Evolutionary conservation across 2,113 vertebrate species (phyloP).

Genomic region (Probosciger aterrimus): DNA sequence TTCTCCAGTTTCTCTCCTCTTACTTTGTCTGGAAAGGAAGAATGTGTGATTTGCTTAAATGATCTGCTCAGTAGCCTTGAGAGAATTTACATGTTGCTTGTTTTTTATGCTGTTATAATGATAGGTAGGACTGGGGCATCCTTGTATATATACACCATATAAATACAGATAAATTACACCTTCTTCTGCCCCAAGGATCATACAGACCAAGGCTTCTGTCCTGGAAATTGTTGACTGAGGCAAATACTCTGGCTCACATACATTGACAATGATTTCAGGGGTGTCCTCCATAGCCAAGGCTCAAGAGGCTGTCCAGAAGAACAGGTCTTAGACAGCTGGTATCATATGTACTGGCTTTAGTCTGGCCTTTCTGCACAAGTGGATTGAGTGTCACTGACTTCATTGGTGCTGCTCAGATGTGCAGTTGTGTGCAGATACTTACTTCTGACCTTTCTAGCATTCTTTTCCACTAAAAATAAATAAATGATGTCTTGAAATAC

Average conservation of each 20-base stretch:
- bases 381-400: background rate
- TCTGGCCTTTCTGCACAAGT: background rate
- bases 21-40: background rate
- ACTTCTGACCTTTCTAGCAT: conserved; percentile 7
- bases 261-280: background rate
- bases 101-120: background rate
- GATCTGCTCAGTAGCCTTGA: background rate
- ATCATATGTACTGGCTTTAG: background rate
- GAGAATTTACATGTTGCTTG: background rate
- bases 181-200: background rate
- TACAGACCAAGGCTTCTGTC: background rate
- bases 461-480: conserved; percentile 24
- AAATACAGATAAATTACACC: background rate
- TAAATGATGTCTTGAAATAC: background rate
- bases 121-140: background rate
- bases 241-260: background rate
- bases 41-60: background rate
- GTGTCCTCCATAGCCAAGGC: background rate
- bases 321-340: background rate
- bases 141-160: background rate
- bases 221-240: background rate
- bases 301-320: background rate
- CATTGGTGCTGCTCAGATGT: background rate
- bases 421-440: background rate
- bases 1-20: background rate